Percentiles rank a stretch among this genome's conserved stretches.
Evolutionary conservation across 1,140 invertebrate species (phyloP).

Genomic region (Anthonomus grandis): DNA sequence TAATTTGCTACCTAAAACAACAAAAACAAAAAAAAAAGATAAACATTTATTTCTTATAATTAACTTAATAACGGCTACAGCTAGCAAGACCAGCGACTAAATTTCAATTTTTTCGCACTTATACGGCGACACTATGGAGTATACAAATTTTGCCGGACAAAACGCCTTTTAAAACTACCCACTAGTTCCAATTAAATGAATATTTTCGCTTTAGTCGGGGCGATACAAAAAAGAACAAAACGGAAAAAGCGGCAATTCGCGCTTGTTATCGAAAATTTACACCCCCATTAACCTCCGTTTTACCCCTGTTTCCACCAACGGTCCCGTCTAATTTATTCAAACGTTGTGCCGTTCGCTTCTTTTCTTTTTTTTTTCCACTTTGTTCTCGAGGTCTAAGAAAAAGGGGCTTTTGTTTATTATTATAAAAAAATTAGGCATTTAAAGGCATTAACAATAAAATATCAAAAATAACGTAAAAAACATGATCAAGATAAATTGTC

Average conservation of each 20-base stretch:
- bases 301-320: slow-evolving; percentile 9
- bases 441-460: too few species aligned
- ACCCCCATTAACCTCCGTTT: slow-evolving; percentile 22
- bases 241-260: slow-evolving; percentile 13
- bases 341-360: slow-evolving; percentile 9
- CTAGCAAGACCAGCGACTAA: too few species aligned
- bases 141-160: slow-evolving; percentile 6
- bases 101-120: slow-evolving; percentile 9
- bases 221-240: slow-evolving; percentile 22
- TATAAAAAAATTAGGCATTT: too few species aligned
- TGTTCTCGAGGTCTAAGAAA: too few species aligned
- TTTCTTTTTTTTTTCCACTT: neutral
- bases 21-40: too few species aligned
- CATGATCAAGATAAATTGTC: too few species aligned
- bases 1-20: too few species aligned
- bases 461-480: too few species aligned
- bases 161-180: slow-evolving; percentile 14
- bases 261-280: slow-evolving; percentile 29
- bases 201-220: slow-evolving; percentile 21
- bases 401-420: neutral
- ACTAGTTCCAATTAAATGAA: slow-evolving; percentile 22
- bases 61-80: too few species aligned
- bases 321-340: slow-evolving; percentile 22
- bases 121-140: neutral
- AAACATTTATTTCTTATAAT: too few species aligned